These are phyloP conservation scores for Julus scandinavius DNA, from an alignment of 2,888 invertebrate species.

Conservation along the genomic window DNA sequence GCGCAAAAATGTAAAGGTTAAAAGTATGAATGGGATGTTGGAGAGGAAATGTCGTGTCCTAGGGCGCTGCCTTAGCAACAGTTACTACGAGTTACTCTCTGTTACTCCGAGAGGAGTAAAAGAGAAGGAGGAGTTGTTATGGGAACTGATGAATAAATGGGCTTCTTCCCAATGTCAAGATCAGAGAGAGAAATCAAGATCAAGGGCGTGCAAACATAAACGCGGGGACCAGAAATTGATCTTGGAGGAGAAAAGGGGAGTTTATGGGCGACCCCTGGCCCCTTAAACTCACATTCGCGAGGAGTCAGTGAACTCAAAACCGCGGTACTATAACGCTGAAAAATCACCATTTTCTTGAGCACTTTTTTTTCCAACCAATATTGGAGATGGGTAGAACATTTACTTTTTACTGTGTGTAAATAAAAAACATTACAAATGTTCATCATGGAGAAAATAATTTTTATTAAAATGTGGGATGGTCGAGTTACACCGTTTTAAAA, in stretches of 20 bases:
- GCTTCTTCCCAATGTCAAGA: conserved; percentile 5
- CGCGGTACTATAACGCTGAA: too few relatives aligned
- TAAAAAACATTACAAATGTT: too few relatives aligned
- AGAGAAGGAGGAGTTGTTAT: neutral
- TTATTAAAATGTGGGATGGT: too few relatives aligned
- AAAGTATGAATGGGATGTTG: conserved; percentile 22
- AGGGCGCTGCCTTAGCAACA: conserved; percentile 24
- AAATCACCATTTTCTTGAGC: too few relatives aligned
- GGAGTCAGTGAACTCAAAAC: conserved; percentile 9
- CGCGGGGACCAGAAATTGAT: neutral
- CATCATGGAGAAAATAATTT: too few relatives aligned
- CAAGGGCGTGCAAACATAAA: too few relatives aligned
- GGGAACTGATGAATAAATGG: neutral
- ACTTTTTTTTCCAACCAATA: too few relatives aligned
- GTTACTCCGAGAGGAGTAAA: conserved; percentile 13
- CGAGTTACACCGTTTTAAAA: too few relatives aligned
- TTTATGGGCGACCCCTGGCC: neutral
- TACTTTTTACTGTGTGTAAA: too few relatives aligned
- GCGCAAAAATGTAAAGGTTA: conserved; percentile 21
- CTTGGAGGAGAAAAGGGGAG: neutral
- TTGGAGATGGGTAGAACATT: too few relatives aligned
- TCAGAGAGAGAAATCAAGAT: conserved; percentile 9
- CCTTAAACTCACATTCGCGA: too few relatives aligned
- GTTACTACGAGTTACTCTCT: conserved; percentile 15
- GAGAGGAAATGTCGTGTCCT: conserved; percentile 13